Evolutionary conservation across 1,140 invertebrate genomes (phyloP).

Genomic region (Drosophila tropicalis): DNA sequence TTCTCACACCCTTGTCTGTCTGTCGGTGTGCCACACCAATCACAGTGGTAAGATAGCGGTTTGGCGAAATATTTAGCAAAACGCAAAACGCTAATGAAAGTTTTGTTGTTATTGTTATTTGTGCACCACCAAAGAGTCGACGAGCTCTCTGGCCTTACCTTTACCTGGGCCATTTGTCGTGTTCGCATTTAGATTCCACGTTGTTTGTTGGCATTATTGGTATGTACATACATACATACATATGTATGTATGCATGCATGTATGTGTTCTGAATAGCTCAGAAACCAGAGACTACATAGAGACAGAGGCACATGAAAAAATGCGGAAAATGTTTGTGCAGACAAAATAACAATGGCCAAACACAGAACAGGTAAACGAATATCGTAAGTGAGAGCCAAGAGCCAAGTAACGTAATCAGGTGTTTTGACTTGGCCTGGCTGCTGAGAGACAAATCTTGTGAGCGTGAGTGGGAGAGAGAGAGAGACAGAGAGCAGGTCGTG

Average conservation of each 20-base stretch:
- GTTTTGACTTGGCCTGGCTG: neutral
- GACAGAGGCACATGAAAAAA: conserved; percentile 61
- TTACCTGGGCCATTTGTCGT: conserved; percentile 15
- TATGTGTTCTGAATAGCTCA: conserved; percentile 62
- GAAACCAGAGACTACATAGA: conserved; percentile 6
- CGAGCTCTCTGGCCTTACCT: neutral
- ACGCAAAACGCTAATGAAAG: conserved; percentile 71
- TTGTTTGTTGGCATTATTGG: conserved; percentile 27
- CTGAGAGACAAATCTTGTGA: neutral
- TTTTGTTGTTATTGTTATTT: conserved; percentile 43
- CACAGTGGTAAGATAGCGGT: conserved; percentile 46
- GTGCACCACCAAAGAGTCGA: conserved; percentile 9
- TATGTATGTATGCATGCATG: conserved; percentile 20
- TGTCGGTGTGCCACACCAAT: neutral
- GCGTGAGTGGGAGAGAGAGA: conserved; percentile 1
- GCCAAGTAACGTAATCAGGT: conserved; percentile 3
- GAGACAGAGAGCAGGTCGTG: conserved; percentile 3
- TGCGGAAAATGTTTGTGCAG: conserved; percentile 75
- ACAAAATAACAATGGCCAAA: conserved; percentile 49
- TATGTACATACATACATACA: neutral
- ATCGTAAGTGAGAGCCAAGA: conserved; percentile 37
- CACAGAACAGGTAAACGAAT: conserved; percentile 68
- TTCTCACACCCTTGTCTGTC: neutral
- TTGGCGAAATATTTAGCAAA: conserved; percentile 62
- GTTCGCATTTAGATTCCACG: conserved; percentile 11